Conservation (phyloP, 2,888 invertebrate species). For the Lordiphosa andalusiaca region DNA sequence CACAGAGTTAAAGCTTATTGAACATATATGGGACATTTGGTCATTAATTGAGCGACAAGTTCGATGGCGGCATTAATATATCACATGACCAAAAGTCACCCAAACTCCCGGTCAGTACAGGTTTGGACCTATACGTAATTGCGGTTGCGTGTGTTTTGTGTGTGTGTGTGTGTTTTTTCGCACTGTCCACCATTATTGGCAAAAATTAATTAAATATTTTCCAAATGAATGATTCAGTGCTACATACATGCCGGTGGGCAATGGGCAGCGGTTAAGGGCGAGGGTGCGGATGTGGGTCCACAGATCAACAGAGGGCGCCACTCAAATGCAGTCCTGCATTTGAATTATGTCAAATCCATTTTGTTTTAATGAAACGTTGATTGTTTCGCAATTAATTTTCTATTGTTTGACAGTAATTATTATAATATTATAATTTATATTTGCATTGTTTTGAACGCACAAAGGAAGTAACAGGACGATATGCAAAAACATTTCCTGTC, state of each 20-base stretch:
- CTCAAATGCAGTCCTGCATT: constrained; percentile 75
- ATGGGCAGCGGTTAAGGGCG: neutral
- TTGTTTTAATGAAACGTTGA: constrained; percentile 77
- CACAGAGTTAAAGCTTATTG: constrained; percentile 24
- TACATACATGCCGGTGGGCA: constrained; percentile 25
- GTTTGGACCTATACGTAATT: constrained; percentile 43
- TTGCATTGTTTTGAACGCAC: constrained; percentile 48
- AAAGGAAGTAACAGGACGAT: constrained; percentile 4
- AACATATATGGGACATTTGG: constrained; percentile 21
- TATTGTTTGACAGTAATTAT: constrained; percentile 76
- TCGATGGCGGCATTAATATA: constrained; percentile 64
- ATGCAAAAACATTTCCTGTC: constrained; percentile 4
- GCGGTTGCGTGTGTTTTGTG: constrained; percentile 42
- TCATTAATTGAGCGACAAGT: constrained; percentile 62
- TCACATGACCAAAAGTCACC: constrained; percentile 64
- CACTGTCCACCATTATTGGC: constrained; percentile 70
- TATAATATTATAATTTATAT: constrained; percentile 68
- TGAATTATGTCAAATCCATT: constrained; percentile 80
- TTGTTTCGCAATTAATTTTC: constrained; percentile 72
- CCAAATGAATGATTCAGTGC: constrained; percentile 74
- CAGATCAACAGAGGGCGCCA: constrained; percentile 56
- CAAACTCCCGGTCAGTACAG: constrained; percentile 12
- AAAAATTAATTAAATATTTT: constrained; percentile 79
- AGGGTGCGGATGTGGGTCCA: constrained; percentile 11
- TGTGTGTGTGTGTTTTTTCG: constrained; percentile 41